Evolutionary conservation across 92 coral and sea anemone genomes (phyloP).

Genomic region (Epizoanthus scotinus): DNA sequence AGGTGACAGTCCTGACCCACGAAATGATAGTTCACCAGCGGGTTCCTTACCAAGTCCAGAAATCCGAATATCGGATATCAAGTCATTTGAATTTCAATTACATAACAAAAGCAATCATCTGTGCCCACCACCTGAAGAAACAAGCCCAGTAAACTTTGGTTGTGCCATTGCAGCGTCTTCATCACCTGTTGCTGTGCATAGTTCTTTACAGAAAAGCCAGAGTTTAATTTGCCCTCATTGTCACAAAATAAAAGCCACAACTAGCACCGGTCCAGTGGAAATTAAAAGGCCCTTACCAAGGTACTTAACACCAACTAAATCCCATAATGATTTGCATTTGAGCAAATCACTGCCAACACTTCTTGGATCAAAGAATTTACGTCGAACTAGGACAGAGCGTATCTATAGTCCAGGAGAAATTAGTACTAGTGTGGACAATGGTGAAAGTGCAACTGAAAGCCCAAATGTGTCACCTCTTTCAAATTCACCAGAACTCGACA

Average conservation of each 20-base stretch:
- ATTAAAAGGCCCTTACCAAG: conserved; percentile 14
- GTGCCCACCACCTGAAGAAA: not conserved
- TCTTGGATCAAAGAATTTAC: not conserved
- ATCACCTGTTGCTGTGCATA: not conserved
- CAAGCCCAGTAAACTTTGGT: conserved; percentile 7
- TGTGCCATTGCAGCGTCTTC: not conserved
- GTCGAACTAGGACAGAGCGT: not conserved
- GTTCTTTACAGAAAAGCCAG: not conserved
- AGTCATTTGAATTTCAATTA: conserved; percentile 29
- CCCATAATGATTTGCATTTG: not conserved
- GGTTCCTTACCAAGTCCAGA: conserved; percentile 13
- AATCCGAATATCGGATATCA: not conserved
- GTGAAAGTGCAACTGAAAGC: conserved; percentile 27
- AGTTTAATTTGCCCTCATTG: not conserved
- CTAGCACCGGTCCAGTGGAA: not conserved
- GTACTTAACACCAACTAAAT: conserved; percentile 8
- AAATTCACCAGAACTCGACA: conserved; percentile 22
- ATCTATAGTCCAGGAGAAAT: not conserved
- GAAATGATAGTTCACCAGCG: not conserved
- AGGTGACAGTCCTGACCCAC: not conserved
- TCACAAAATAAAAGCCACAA: not conserved
- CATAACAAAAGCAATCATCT: conserved; percentile 14
- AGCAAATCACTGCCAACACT: conserved; percentile 27
- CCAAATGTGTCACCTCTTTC: conserved; percentile 20
- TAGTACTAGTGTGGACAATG: not conserved